These are phyloP conservation scores for Ageneiosus marmoratus DNA, from an alignment of 2,113 vertebrate species.

Conservation along the genomic window DNA sequence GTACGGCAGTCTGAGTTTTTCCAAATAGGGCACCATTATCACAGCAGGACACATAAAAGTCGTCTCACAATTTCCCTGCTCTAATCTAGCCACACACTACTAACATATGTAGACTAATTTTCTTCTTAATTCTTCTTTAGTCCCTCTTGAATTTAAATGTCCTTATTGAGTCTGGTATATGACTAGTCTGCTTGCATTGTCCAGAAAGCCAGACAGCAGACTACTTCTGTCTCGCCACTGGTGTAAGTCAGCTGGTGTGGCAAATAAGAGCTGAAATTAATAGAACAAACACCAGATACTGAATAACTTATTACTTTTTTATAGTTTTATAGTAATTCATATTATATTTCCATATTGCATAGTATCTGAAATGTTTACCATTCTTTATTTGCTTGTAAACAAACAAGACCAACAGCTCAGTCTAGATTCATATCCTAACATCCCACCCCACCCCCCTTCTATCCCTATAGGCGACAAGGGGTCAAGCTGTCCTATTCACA, in stretches of 20 bases:
- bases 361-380: background rate
- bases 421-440: background rate
- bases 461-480: slow-evolving; percentile 72
- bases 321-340: background rate
- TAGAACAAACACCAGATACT: slow-evolving; percentile 12
- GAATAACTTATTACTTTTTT: background rate
- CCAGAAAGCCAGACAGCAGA: slow-evolving; percentile 39
- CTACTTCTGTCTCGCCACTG: slow-evolving; percentile 30
- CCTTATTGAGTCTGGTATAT: slow-evolving; percentile 18
- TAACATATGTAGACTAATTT: slow-evolving; percentile 12
- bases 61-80: background rate
- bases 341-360: background rate
- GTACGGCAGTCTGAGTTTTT: background rate
- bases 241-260: background rate
- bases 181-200: slow-evolving; percentile 15
- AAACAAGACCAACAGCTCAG: slow-evolving; percentile 5
- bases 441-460: slow-evolving; percentile 3
- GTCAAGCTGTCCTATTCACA: slow-evolving; percentile 81
- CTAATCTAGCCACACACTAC: background rate
- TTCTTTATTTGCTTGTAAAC: background rate
- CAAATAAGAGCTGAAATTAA: slow-evolving; percentile 26
- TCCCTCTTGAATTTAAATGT: slow-evolving; percentile 21
- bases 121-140: slow-evolving; percentile 18
- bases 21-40: slow-evolving; percentile 2
- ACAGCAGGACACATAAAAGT: slow-evolving; percentile 1